Conservation (phyloP, 2,797 vertebrate genomes). For the Protonibea diacanthus region DNA sequence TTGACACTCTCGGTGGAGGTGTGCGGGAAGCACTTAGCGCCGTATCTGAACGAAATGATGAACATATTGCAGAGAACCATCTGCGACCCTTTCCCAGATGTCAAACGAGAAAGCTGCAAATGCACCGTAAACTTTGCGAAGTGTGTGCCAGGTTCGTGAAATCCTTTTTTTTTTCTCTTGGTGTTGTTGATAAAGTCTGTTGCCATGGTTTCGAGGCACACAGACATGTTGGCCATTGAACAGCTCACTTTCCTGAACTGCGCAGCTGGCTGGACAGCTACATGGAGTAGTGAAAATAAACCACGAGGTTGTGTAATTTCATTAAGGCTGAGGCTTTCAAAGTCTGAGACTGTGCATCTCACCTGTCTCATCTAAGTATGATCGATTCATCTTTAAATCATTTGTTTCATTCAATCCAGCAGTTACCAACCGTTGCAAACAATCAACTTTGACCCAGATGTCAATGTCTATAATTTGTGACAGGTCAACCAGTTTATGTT, state of each 20-base stretch:
- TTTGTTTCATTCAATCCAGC: not conserved
- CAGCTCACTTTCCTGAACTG: not conserved
- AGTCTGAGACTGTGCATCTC: too few species aligned
- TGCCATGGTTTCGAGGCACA: conserved; percentile 71
- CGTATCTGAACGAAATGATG: conserved; percentile 89
- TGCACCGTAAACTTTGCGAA: conserved; percentile 85
- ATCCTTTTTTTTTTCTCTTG: not conserved
- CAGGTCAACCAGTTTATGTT: not conserved
- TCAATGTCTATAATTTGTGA: not conserved
- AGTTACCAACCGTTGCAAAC: not conserved
- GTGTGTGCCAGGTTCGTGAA: conserved; percentile 88
- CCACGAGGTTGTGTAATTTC: not conserved
- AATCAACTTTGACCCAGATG: not conserved
- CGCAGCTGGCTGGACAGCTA: not conserved
- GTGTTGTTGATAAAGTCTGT: conserved; percentile 46
- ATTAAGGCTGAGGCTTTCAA: too few species aligned
- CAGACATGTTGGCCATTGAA: not conserved
- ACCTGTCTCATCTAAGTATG: too few species aligned
- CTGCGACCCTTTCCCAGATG: conserved; percentile 91
- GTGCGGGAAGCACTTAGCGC: conserved; percentile 84
- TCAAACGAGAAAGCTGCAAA: conserved; percentile 91
- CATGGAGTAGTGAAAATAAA: not conserved
- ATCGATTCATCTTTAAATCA: not conserved
- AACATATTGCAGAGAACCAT: conserved; percentile 86
- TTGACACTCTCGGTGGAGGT: conserved; percentile 85